Evolutionary conservation across 1,140 invertebrate species (phyloP), one percentile per base, ranked within the genome.

Genomic region (Tetragonula clypearis): DNA sequence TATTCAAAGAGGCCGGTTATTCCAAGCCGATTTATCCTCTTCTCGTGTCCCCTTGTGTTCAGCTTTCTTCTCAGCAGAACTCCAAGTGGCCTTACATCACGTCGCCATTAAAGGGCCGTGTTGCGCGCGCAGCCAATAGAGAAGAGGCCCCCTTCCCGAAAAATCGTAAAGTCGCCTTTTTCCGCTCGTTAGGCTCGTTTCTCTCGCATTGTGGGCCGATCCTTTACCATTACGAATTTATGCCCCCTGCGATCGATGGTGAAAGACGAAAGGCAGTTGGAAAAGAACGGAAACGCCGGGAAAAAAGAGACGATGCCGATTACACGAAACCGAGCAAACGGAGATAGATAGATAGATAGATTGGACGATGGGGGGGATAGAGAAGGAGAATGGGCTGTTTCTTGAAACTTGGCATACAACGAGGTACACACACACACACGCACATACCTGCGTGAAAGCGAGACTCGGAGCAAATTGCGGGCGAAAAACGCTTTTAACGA

Each of bases 401-500:
- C 91, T 84, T 65, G 87, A 88, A 93, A 92, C 90, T 90, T 90
- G 84, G 83, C 82, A 81, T 89, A 86, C 84, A 80, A 84, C 76
- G 71, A 78, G 60, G 75, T 89, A 35, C 12, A 56, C 17, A 35
- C 5, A 90, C 83, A 30, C 30, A 30, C 30, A 30, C 30, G 1
- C 30, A 30, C 30, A 88, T 77, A 76, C 66, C 77, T 73, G 87
- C 41, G 41, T 0, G 21, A 60, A 74, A 68, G 79, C 75, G 87
- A 41, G 55, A 85, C 76, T 73, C 77, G 85, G 89, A 89, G 90
- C 91, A 92, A 93, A 93, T 93, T 92, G 91, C 90, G 84, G 88
- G 76, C 90, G 88, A 89, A 92, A 89, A 92, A 92, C 88, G 84
- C 86, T 92, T 49, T 91, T 92, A 92, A 92, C 91, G 88, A 92